These are phyloP conservation scores for Rousettus leschenaultii DNA, from an alignment of 2,113 vertebrate genomes.

Conservation along the genomic window DNA sequence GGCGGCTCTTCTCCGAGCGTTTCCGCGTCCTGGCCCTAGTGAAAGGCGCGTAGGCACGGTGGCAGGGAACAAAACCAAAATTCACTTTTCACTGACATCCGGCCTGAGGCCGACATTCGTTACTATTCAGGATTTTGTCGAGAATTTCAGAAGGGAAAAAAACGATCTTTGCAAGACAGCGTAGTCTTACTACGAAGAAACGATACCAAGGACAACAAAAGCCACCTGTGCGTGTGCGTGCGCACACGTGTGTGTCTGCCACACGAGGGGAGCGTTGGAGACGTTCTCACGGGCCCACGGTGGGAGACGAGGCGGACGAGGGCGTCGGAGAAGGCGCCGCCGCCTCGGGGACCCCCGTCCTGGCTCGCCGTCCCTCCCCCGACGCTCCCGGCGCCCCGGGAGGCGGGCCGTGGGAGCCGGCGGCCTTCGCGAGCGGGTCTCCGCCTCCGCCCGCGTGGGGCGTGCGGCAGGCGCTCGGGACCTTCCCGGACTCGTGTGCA, in stretches of 20 bases:
- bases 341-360: no score
- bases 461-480: neutral
- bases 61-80: neutral
- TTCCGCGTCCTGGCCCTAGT: neutral
- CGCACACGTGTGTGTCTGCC: no score
- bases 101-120: neutral
- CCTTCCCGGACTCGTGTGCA: neutral
- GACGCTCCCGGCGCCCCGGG: fast-evolving
- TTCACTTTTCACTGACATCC: no score
- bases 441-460: no score
- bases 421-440: no score
- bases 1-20: neutral
- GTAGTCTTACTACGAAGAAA: neutral
- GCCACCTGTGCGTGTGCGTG: no score
- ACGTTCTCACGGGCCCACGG: no score
- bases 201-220: neutral
- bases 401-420: fast-evolving
- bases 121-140: neutral
- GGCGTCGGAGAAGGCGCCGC: no score
- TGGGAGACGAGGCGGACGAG: no score
- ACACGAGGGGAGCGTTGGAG: no score
- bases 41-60: neutral
- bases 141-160: neutral
- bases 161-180: neutral
- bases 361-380: fast-evolving